These are phyloP conservation scores for Motacilla alba DNA, from an alignment of 2,113 vertebrate species.

Conservation along the genomic window DNA sequence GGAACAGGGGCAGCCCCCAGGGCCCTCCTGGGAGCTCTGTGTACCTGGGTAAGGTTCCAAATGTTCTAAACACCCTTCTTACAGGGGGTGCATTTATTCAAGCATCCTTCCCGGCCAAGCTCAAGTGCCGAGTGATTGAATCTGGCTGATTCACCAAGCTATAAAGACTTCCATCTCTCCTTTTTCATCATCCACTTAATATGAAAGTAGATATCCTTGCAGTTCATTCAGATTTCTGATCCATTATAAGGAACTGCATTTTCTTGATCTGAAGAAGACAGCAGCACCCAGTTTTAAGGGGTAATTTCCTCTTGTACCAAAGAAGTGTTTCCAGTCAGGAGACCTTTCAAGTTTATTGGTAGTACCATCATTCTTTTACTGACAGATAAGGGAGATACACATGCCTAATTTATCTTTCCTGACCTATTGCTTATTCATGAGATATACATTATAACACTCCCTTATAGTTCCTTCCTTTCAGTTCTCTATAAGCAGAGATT, in stretches of 20 bases:
- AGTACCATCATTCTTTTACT: not conserved
- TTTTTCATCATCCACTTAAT: not conserved
- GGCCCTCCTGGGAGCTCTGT: not conserved
- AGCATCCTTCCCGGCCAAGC: not conserved
- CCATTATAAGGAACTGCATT: not conserved
- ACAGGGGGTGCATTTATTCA: not conserved
- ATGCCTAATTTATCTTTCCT: not conserved
- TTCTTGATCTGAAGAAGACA: not conserved
- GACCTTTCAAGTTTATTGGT: not conserved
- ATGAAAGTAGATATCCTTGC: not conserved
- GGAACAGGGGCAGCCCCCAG: not conserved
- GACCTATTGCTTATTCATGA: not conserved
- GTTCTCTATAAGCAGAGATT: not conserved
- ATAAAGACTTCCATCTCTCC: not conserved
- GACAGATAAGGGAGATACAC: not conserved
- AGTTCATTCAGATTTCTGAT: not conserved
- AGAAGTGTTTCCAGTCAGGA: not conserved
- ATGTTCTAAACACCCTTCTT: not conserved
- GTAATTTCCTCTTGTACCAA: not conserved
- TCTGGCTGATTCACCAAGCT: not conserved
- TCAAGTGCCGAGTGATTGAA: accelerated
- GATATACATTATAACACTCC: not conserved
- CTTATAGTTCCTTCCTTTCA: not conserved
- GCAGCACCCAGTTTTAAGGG: not conserved
- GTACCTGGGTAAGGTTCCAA: not conserved